Conservation (phyloP, 2,888 invertebrate genomes). For the Periphyllus acericola region DNA sequence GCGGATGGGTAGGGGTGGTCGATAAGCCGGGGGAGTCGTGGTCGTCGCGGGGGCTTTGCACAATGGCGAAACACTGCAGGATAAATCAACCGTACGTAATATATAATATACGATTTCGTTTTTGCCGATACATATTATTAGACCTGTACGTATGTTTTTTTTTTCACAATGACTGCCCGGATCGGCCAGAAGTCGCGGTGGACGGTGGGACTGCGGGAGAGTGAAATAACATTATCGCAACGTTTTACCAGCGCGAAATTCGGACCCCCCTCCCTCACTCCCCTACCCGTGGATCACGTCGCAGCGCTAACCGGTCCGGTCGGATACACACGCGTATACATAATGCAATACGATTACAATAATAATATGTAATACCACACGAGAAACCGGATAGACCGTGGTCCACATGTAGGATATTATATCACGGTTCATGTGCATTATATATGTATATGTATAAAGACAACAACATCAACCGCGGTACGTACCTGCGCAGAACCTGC, state of each 20-base stretch:
- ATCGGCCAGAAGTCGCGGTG: constrained; percentile 4
- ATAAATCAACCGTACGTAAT: too few species aligned
- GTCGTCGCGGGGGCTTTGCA: background rate
- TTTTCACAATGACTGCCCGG: background rate
- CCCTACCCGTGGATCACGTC: background rate
- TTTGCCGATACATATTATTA: too few species aligned
- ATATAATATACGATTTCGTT: too few species aligned
- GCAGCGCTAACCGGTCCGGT: constrained; percentile 18
- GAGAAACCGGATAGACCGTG: constrained; percentile 43
- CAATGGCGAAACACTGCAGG: background rate
- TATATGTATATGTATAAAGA: background rate
- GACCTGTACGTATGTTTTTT: too few species aligned
- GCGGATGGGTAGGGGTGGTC: background rate
- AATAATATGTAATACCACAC: constrained; percentile 3
- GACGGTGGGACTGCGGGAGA: too few species aligned
- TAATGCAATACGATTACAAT: background rate
- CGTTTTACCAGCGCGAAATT: background rate
- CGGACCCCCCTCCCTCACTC: background rate
- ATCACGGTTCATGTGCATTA: background rate
- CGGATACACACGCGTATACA: background rate
- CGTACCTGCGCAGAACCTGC: too few species aligned
- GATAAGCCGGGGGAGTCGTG: background rate
- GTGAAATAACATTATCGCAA: too few species aligned
- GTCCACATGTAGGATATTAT: constrained; percentile 19
- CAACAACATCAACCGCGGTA: background rate